phyloP scores from a whole-genome alignment of 1,140 invertebrate species.

The Linepithema humile region DNA sequence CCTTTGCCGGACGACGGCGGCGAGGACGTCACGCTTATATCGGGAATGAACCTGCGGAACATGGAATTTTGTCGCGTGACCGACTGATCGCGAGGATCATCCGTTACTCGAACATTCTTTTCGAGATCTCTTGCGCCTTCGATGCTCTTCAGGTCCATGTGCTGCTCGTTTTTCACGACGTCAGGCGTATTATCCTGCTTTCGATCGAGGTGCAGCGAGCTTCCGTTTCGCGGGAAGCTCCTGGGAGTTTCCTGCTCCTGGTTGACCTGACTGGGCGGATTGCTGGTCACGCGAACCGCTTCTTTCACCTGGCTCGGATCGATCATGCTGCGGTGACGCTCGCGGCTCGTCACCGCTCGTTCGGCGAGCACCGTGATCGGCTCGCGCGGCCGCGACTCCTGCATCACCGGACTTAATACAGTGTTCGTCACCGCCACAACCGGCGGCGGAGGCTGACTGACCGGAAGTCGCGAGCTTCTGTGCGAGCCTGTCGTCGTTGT shows the following conservation, averaged over 20 bases:
- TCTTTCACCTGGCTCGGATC: slow-evolving; percentile 83
- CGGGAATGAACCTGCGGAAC: slow-evolving; percentile 79
- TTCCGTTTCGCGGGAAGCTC: background rate
- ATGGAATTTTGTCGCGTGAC: slow-evolving; percentile 13
- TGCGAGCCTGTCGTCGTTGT: slow-evolving; percentile 58
- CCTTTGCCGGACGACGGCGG: slow-evolving; percentile 70
- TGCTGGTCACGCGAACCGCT: slow-evolving; percentile 76
- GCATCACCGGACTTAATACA: slow-evolving; percentile 83
- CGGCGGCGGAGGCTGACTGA: slow-evolving; percentile 79
- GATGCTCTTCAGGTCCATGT: background rate
- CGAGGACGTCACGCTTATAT: slow-evolving; percentile 79
- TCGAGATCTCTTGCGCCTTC: too few species aligned
- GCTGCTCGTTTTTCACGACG: background rate
- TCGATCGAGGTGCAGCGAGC: background rate
- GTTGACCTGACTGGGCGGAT: slow-evolving; percentile 77
- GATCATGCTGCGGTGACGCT: slow-evolving; percentile 83
- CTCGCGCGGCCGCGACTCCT: slow-evolving; percentile 81
- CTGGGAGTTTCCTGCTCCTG: slow-evolving; percentile 13
- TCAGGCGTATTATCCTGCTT: slow-evolving; percentile 18
- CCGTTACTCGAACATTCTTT: background rate
- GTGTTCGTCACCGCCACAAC: slow-evolving; percentile 82
- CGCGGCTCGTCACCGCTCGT: slow-evolving; percentile 80
- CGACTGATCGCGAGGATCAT: background rate
- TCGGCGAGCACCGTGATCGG: slow-evolving; percentile 75
- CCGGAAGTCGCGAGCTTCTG: slow-evolving; percentile 75